Evolutionary conservation across 1,140 invertebrate species (phyloP), one percentile per base, ranked within the genome.

Genomic region (Monomorium pharaonis): DNA sequence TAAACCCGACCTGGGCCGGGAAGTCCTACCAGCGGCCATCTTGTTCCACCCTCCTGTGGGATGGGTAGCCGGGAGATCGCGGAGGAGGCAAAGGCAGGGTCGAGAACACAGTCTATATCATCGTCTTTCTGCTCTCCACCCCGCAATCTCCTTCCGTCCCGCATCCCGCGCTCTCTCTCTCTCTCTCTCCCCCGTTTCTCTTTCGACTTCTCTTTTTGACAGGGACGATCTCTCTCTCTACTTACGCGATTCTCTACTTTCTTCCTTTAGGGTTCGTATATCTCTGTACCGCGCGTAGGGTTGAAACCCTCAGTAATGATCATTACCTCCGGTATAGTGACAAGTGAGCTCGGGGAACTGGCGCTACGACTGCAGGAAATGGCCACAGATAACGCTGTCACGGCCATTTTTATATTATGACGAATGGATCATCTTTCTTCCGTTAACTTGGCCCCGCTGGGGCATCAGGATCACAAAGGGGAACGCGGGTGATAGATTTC

Each of bases 291-390:
- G 51, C 69, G 56, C 83, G 70, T 83, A 86, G 89, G 88, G 75
- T 87, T 83, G 83, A 87, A 86, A 88, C 89, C 88, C 69, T 60
- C 47, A 89, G 91, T 95, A 95, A 95, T 95, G 94, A 95, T 95
- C 93, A 95, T 95, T 95, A 95, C 94, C 93, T 94, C 93, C 92
- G 92, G 93, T 88, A 93, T 89, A 93, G 92, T 94, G 94, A 94
- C 93, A 94, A 95, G 94, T 93, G 93, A 94, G 92, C 88, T 85
- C 89, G 86, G 89, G 87, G 86, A 84, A 88, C 75, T 77, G 86
- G 56, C 67, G 76, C 87, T 88, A 87, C 86, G 89, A 89, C 94
- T 94, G 93, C 90, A 94, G 93, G 92, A 94, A 95, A 95, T 94
- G 92, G 91, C 90, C 91, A 87, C 86, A 94, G 93, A 94, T 94